phyloP scores from a whole-genome alignment of 2,797 vertebrate genomes.

The Notoglanidium macrostoma region DNA sequence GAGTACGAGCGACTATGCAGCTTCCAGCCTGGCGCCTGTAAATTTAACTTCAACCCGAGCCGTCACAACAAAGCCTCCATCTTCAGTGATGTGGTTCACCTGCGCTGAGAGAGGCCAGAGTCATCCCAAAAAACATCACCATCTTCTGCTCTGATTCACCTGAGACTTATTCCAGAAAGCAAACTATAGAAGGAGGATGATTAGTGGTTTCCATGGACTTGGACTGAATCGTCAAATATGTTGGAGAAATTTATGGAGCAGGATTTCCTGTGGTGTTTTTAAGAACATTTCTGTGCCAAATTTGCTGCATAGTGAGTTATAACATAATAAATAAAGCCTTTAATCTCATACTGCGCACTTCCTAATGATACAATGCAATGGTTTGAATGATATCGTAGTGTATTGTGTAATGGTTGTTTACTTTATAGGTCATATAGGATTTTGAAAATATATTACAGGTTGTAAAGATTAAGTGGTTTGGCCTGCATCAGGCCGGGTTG shows the following conservation, averaged over 20 bases:
- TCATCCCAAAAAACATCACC: no score
- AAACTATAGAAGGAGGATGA: conserved; percentile 17
- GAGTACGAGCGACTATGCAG: conserved; percentile 21
- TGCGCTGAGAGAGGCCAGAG: conserved; percentile 1
- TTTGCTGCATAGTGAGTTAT: not conserved
- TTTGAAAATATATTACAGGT: not conserved
- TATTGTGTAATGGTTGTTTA: conserved; percentile 3
- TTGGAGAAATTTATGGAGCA: conserved; percentile 21
- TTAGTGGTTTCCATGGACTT: conserved; percentile 7
- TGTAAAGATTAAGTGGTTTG: not conserved
- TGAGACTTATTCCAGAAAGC: not conserved
- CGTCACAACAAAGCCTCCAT: conserved; percentile 28
- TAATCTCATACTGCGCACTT: conserved; percentile 31
- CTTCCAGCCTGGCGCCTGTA: conserved; percentile 42
- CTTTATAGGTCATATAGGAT: not conserved
- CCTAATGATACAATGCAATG: conserved; percentile 19
- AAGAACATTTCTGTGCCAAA: conserved; percentile 30
- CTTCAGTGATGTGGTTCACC: conserved; percentile 43
- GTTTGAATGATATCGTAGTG: not conserved
- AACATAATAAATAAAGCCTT: conserved; percentile 19
- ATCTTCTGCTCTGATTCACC: conserved; percentile 5
- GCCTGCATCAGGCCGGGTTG: not conserved
- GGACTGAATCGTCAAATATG: not conserved
- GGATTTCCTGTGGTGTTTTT: conserved; percentile 34
- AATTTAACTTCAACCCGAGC: conserved; percentile 24